Evolutionary conservation across 2,797 vertebrate genomes (phyloP), one percentile per base, ranked within the genome.

Genomic region (Takifugu ocellatus): DNA sequence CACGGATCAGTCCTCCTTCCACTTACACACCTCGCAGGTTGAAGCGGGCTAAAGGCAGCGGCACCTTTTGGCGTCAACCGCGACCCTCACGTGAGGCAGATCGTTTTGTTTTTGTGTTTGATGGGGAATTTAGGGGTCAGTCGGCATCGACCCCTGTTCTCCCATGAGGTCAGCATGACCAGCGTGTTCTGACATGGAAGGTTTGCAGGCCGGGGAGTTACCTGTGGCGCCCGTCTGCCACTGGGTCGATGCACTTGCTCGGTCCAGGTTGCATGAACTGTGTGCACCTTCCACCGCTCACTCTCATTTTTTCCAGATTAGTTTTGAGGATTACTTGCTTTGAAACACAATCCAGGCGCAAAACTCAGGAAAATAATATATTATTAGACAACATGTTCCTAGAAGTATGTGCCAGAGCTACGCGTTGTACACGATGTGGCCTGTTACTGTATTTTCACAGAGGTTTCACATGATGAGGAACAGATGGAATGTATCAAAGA

Each of bases 401-500:
- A 63, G 59, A 58, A 61, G 42, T 61, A 64, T 64, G 60, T 51
- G 48, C 21, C 25, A 2, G 6, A 33, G 21, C 49, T 72, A 49
- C 63, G 39, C 77, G 45, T 67, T 44, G 53, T 62, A 69, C 54
- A 61, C 21, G 60, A 55, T 70, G 61, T 46, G 71, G 77, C 68
- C 69, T 75, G 68, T 76, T 65, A 74, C 79, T 81, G 81, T 83
- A 83, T 85, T 84, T 84, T 81, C 81, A 84, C 74, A 81, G 78
- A 62, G 66, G 66, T 79, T 85, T 84, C 66, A 80, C 61, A 45
- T 83, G 74, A 90, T 83, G 78, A 74, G 66, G 76, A 88, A 75
- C 88, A 90, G 84, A 88, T 85, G 84, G 74, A 78, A 78, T 76
- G 69, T 78, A 80, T 86, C 77, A 77, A 86, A 85, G 83, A 87